Base-by-base conservation (phyloP, 1,140 invertebrate genomes). In the Drosophila quadrilineata region DNA sequence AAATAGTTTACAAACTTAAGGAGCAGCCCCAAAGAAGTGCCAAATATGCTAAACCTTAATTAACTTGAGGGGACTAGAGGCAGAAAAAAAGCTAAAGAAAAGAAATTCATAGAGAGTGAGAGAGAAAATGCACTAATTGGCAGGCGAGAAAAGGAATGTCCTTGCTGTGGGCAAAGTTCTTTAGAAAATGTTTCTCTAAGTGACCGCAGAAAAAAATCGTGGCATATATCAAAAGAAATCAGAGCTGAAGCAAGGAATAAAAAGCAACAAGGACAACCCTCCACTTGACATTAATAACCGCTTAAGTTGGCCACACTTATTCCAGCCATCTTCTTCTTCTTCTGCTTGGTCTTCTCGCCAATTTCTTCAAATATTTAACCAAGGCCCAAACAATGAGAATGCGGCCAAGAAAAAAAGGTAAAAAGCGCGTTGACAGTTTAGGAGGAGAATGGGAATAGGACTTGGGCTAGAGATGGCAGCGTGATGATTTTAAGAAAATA, bases 1-100 rank as follows among this genome's bases (percentile, higher is more conserved):
- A 85, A 88, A 88, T 88, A 88, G 87, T 88, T 88, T 60, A 6
- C 33, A 26, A 82, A 87, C 60, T 75, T n/a, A 22, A 52, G 57
- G 21, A 35, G 29, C 31, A 26, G 12, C 35, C 48, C 17, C 19
- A 40, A 49, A 38, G 46, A 58, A 40, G 33, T 35, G 45, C 28
- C 36, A 35, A 67, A 70, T 33, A 66, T 58, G 57, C 53, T 58
- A 21, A 58, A 58, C 67, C 53, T 75, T 85, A 79, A 79, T 85
- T 85, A 85, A 48, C 54, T 49, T 57, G 40, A 21, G 36, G 22
- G 56, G n/a, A n/a, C n/a, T n/a, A n/a, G n/a, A 48, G 36, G 26
- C 14, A 10, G 10, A 58, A 56, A 53, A 63, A 29, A 10, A 6
- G 33, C 38, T 14, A 5, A 35, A 40, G 2, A 45, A 16, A 3